Conservation (phyloP, 2,797 vertebrate species). For the Crenichthys baileyi region DNA sequence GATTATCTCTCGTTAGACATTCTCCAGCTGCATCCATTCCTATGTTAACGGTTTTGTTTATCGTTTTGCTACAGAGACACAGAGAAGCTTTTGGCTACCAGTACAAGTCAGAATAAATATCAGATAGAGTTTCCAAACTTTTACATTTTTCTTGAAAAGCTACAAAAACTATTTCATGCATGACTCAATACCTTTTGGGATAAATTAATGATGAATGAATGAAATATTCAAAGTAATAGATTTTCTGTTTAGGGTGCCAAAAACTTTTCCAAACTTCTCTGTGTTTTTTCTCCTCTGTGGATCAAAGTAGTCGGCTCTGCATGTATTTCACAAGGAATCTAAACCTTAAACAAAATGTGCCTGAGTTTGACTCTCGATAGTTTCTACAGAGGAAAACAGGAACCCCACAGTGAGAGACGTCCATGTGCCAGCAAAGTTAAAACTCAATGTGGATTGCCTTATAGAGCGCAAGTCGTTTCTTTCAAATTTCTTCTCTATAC, state of each 20-base stretch:
- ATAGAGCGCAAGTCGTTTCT: neutral
- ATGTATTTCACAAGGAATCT: neutral
- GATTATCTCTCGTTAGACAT: neutral
- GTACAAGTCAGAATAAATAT: neutral
- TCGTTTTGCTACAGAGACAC: too few species aligned
- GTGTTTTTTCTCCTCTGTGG: neutral
- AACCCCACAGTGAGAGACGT: neutral
- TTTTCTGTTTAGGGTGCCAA: neutral
- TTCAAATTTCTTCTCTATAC: conserved; percentile 17
- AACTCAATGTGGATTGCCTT: conserved; percentile 7
- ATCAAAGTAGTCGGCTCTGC: neutral
- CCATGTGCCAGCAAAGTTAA: neutral
- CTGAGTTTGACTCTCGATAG: neutral
- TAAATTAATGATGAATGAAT: too few species aligned
- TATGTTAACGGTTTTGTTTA: neutral
- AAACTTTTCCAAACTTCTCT: neutral
- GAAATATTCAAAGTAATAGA: neutral
- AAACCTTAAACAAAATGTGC: neutral
- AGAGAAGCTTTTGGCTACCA: neutral
- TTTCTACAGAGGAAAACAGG: neutral
- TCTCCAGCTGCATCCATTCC: neutral
- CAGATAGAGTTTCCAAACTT: neutral
- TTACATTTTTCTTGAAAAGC: neutral
- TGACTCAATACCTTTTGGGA: neutral
- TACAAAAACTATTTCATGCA: neutral